Conservation (phyloP, 2,113 vertebrate genomes). For the Orthonyx spaldingii region DNA sequence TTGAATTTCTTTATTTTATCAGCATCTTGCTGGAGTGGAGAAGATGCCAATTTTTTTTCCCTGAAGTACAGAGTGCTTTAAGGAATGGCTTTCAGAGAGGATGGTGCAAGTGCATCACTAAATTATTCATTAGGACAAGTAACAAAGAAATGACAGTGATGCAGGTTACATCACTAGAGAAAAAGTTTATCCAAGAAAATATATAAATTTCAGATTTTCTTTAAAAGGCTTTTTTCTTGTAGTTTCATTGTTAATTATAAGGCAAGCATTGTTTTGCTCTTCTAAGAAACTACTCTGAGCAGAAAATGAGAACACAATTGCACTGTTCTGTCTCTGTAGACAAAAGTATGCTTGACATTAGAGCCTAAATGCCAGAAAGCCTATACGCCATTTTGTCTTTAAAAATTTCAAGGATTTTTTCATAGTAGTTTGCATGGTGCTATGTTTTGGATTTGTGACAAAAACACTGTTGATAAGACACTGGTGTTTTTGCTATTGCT, state of each 20-base stretch:
- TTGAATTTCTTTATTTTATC: background rate
- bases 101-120: background rate
- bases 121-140: background rate
- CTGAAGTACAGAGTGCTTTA: background rate
- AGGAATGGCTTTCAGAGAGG: background rate
- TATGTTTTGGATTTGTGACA: background rate
- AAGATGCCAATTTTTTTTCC: background rate
- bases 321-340: background rate
- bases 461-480: background rate
- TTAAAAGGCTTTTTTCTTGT: background rate
- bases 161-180: background rate
- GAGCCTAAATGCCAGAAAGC: background rate
- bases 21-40: background rate
- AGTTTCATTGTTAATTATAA: background rate
- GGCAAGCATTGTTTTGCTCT: background rate
- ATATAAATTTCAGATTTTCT: background rate
- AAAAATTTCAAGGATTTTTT: background rate
- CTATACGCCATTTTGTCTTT: background rate
- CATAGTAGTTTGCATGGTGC: background rate
- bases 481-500: background rate
- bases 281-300: background rate
- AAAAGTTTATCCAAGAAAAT: background rate
- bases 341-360: background rate
- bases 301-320: background rate
- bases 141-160: background rate